Base-by-base conservation (phyloP, 2,113 vertebrate species). In the Corythornis madagascariensis region DNA sequence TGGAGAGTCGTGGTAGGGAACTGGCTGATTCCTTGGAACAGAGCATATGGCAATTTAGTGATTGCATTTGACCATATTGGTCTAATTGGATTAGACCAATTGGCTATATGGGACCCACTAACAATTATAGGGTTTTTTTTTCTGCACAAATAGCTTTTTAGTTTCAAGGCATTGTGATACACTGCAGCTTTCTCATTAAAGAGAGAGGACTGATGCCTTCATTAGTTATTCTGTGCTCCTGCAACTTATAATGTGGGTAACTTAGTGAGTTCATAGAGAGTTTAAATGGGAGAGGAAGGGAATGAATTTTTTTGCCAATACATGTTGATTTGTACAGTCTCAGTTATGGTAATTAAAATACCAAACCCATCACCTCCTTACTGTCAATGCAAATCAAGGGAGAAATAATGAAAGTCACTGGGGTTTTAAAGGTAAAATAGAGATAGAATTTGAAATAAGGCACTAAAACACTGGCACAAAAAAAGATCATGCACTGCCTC, bases 11-110 rank as follows among this genome's bases (percentile, higher is more conserved):
- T 92, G 82, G 78, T 92, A 74, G 72, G 71, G 91, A 96, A 80
- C 84, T 89, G 89, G 67, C 96, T 89, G 77, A 38, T 82, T 53
- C 70, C 95, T 90, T 80, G 45, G 95, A 93, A 74, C 73, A 89
- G 83, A 93, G 63, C 96, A 95, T 95, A 94, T 96, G 96, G 89
- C 87, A 85, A 33, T 89, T 93, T 76, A 94, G 72, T 17, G 56
- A 47, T 74, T 92, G 67, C 60, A 85, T 91, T 83, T 33, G 81
- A 93, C 87, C 0, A 80, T 38, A 38, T 38, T 38, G 38, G 38
- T 38, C 38, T 38, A 38, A 38, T 38, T 92, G 67, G 64, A 85
- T 92, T 83, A 35, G 81, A 93, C 87, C 0, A 80, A 94, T 92
- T 90, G 80, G 26, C 75, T 96, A 13, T 70, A 20, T 71, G 56